These are phyloP conservation scores for Sceloporus tristichus DNA, from an alignment of 2,113 vertebrate species.

Conservation along the genomic window DNA sequence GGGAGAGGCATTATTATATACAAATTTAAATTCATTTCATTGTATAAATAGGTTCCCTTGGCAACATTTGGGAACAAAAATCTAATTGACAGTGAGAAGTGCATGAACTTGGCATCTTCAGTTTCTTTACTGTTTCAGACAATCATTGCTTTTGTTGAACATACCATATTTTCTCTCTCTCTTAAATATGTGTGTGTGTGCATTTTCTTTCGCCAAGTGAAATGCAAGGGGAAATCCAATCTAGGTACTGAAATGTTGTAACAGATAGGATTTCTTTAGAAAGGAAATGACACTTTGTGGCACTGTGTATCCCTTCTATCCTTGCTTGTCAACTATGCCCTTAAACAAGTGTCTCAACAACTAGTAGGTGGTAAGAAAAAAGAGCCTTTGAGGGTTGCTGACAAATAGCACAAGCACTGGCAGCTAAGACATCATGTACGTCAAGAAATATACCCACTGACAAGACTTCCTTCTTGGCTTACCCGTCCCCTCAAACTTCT, in stretches of 20 bases:
- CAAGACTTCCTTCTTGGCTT: neutral
- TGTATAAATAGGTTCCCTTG: constrained; percentile 22
- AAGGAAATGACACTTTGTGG: neutral
- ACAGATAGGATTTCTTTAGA: neutral
- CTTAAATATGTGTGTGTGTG: too few species aligned
- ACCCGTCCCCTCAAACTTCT: neutral
- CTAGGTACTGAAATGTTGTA: neutral
- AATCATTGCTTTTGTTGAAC: neutral
- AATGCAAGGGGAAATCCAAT: neutral
- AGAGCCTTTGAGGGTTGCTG: neutral
- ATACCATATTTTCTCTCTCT: neutral
- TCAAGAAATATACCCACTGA: constrained; percentile 6
- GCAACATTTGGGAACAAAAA: constrained; percentile 3
- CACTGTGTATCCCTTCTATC: neutral
- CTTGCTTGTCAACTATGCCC: constrained; percentile 21
- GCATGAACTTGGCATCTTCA: neutral
- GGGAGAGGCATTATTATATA: neutral
- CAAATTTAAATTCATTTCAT: constrained; percentile 25
- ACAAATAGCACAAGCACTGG: neutral
- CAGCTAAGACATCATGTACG: neutral
- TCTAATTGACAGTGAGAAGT: constrained; percentile 24
- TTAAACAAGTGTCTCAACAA: constrained; percentile 19
- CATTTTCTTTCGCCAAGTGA: neutral
- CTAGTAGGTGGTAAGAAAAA: neutral
- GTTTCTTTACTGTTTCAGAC: neutral